phyloP scores from a whole-genome alignment of 1,140 invertebrate species.

The Acromyrmex heyeri region DNA sequence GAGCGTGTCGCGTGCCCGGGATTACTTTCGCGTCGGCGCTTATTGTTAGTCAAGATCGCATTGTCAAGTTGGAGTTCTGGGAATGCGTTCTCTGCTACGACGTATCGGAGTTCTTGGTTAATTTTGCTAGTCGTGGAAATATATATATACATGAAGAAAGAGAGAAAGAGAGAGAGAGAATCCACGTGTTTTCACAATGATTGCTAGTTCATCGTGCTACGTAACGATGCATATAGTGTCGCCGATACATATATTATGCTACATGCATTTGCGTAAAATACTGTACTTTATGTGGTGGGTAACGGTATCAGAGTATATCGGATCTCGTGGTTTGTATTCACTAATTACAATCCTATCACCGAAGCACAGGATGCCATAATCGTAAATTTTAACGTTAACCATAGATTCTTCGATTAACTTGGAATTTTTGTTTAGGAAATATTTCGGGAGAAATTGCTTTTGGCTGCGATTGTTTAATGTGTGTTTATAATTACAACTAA shows the following conservation, averaged over 20 bases:
- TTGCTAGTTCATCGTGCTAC: neutral
- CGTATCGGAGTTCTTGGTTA: slow-evolving; percentile 56
- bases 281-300: neutral
- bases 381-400: neutral
- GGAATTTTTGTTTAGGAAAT: neutral
- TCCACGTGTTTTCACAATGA: slow-evolving; percentile 60
- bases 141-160: neutral
- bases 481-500: neutral
- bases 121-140: slow-evolving; percentile 65
- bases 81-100: slow-evolving; percentile 4
- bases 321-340: neutral
- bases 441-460: neutral
- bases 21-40: slow-evolving; percentile 56
- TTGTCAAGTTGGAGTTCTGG: slow-evolving; percentile 67
- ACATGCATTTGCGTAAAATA: neutral
- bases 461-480: neutral
- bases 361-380: neutral
- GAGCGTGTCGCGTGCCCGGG: slow-evolving; percentile 34
- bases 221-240: neutral
- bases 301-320: neutral
- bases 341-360: slow-evolving; percentile 14
- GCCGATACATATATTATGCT: neutral
- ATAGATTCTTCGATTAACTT: neutral
- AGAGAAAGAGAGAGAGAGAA: neutral
- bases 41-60: slow-evolving; percentile 70